Percentiles rank a stretch among this genome's conserved stretches.
Conservation (phyloP, 2,888 invertebrate species). For the Melinaea marsaeus region DNA sequence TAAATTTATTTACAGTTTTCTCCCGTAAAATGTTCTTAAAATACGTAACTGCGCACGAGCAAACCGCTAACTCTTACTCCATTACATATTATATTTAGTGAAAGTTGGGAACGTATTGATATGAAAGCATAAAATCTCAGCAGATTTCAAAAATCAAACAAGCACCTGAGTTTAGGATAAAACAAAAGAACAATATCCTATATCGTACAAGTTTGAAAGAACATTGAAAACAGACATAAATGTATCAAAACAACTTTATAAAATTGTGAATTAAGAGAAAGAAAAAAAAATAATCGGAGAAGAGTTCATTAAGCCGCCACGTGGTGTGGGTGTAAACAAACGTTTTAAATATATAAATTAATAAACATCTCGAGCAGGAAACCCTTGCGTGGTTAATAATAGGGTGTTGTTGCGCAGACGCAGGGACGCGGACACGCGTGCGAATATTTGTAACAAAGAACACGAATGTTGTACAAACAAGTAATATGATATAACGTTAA, state of each 20-base stretch:
- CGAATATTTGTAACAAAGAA: slow-evolving; percentile 61
- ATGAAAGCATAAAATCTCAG: slow-evolving; percentile 6
- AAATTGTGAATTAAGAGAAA: slow-evolving; percentile 17
- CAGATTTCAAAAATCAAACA: not conserved
- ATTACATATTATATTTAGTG: slow-evolving; percentile 17
- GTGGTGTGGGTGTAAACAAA: slow-evolving; percentile 68
- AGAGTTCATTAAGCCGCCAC: slow-evolving; percentile 63
- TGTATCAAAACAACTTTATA: not conserved
- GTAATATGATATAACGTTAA: too few species aligned
- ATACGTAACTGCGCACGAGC: slow-evolving; percentile 17
- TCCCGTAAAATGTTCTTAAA: slow-evolving; percentile 19
- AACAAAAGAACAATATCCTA: not conserved
- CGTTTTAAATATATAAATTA: slow-evolving; percentile 64
- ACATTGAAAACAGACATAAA: not conserved
- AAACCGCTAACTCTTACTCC: slow-evolving; percentile 22
- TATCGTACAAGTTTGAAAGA: not conserved
- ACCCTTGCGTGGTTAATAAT: slow-evolving; percentile 72
- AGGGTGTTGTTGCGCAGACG: slow-evolving; percentile 64
- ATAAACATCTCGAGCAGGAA: slow-evolving; percentile 69
- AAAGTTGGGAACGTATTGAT: slow-evolving; percentile 23
- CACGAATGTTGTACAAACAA: slow-evolving; percentile 37
- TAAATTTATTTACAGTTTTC: slow-evolving; percentile 9
- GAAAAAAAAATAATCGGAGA: slow-evolving; percentile 33
- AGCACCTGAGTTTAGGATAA: not conserved
- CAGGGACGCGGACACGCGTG: slow-evolving; percentile 50